These are phyloP conservation scores for Mesitornis unicolor DNA, from an alignment of 2,113 vertebrate genomes.

Conservation along the genomic window DNA sequence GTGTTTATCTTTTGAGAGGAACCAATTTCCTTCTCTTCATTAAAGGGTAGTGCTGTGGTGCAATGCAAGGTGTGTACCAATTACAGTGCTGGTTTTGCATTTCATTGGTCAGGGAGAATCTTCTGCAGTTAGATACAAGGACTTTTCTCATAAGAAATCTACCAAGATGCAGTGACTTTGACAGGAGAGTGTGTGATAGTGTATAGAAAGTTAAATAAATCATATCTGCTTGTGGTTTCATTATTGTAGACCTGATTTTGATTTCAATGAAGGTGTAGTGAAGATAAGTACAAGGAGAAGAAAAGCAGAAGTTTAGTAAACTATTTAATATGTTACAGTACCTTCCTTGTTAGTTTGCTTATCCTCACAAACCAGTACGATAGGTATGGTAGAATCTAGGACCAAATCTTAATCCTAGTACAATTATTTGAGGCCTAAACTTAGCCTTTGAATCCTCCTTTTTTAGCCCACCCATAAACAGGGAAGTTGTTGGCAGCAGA, in stretches of 20 bases:
- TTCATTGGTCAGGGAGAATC: not conserved
- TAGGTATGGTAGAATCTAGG: not conserved
- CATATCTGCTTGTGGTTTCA: not conserved
- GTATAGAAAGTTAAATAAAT: not conserved
- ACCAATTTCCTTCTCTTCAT: not conserved
- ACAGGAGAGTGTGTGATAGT: not conserved
- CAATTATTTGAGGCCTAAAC: not conserved
- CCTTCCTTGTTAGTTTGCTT: not conserved
- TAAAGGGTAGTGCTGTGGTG: not conserved
- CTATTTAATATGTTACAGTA: not conserved
- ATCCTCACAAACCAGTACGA: not conserved
- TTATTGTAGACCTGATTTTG: not conserved
- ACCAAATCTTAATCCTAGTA: not conserved
- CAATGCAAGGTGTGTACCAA: not conserved
- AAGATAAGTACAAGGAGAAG: not conserved
- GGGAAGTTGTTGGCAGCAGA: constrained; percentile 56
- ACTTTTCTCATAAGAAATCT: not conserved
- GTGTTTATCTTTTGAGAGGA: not conserved
- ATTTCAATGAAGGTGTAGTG: not conserved
- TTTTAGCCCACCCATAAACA: constrained; percentile 54
- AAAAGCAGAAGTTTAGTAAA: not conserved
- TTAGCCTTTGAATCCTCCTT: not conserved
- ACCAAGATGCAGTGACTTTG: not conserved
- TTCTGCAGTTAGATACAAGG: not conserved
- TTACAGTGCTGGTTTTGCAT: not conserved